Percentiles rank a stretch among this genome's conserved stretches.
These are phyloP conservation scores for Ypsolopha sequella DNA, from an alignment of 2,888 invertebrate species.

Conservation along the genomic window DNA sequence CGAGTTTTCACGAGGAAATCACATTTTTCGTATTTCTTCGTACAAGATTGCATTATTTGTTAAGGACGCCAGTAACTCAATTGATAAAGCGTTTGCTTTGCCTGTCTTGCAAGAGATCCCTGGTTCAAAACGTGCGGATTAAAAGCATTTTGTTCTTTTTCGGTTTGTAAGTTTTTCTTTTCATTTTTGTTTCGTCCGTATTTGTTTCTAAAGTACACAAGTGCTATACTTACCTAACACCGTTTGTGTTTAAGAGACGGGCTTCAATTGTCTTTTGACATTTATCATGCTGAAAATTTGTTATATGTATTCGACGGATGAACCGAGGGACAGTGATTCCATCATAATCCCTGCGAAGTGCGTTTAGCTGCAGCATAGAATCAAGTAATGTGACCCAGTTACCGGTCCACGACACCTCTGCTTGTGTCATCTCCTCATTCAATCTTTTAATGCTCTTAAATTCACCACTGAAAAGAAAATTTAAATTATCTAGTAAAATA, in stretches of 20 bases:
- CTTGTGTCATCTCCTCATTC: slow-evolving; percentile 27
- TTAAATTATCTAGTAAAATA: not conserved
- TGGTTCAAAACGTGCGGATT: too few relatives aligned
- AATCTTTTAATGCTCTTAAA: slow-evolving; percentile 28
- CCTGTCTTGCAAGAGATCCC: too few relatives aligned
- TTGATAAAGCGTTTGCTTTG: too few relatives aligned
- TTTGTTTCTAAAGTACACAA: too few relatives aligned
- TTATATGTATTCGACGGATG: slow-evolving; percentile 21
- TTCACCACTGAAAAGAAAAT: slow-evolving; percentile 20
- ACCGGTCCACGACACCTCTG: slow-evolving; percentile 71
- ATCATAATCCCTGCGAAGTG: slow-evolving; percentile 71
- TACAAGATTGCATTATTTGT: too few relatives aligned
- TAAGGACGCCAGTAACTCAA: too few relatives aligned
- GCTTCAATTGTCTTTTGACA: not conserved
- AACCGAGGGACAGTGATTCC: slow-evolving; percentile 73
- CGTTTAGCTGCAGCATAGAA: slow-evolving; percentile 81
- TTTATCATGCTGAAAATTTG: not conserved
- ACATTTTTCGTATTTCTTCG: too few relatives aligned
- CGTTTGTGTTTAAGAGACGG: not conserved
- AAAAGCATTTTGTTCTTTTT: too few relatives aligned
- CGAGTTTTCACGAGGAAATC: too few relatives aligned
- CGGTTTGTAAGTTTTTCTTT: too few relatives aligned
- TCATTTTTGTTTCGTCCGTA: too few relatives aligned
- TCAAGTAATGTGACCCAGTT: slow-evolving; percentile 89
- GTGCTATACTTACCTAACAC: not conserved